phyloP scores from a whole-genome alignment of 2,797 vertebrate species.

The Hippopotamyrus pictus region DNA sequence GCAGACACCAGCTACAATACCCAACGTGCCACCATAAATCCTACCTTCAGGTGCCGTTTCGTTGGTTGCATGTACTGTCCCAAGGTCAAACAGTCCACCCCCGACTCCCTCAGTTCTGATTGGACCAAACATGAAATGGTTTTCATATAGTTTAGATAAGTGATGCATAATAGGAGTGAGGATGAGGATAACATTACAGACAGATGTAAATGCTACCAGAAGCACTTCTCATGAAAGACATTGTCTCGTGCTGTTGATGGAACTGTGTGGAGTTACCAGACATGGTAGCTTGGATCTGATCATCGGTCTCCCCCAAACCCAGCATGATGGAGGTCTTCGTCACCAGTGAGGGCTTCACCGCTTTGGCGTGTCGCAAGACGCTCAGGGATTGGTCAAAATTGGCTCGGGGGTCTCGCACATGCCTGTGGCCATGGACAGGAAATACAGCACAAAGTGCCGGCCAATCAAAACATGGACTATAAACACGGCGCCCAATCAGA shows the following conservation, averaged over 20 bases:
- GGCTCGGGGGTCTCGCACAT: constrained; percentile 84
- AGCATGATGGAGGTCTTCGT: constrained; percentile 96
- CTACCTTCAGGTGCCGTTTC: constrained; percentile 90
- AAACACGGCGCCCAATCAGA: neutral
- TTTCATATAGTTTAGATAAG: neutral
- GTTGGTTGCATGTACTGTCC: constrained; percentile 99
- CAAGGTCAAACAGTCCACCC: constrained; percentile 88
- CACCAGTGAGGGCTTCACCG: constrained; percentile 67
- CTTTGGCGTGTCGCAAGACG: constrained; percentile 79
- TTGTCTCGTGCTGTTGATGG: neutral
- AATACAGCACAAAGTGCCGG: neutral
- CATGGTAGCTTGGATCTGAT: constrained; percentile 72
- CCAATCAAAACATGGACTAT: neutral
- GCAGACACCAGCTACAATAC: neutral
- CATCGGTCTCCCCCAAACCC: constrained; percentile 83
- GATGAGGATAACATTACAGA: neutral
- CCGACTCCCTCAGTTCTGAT: constrained; percentile 76
- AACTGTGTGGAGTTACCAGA: constrained; percentile 56
- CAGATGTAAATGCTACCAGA: constrained; percentile 2
- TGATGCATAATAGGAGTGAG: neutral
- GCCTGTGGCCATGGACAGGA: constrained; percentile 52
- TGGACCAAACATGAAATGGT: constrained; percentile 11
- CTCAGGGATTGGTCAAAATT: constrained; percentile 82
- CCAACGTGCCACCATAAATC: neutral
- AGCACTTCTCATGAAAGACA: neutral